A percentile compares a stretch with the other conserved stretches of the same genome.
phyloP scores from a whole-genome alignment of 2,113 vertebrate species.

The Tamias sibiricus region DNA sequence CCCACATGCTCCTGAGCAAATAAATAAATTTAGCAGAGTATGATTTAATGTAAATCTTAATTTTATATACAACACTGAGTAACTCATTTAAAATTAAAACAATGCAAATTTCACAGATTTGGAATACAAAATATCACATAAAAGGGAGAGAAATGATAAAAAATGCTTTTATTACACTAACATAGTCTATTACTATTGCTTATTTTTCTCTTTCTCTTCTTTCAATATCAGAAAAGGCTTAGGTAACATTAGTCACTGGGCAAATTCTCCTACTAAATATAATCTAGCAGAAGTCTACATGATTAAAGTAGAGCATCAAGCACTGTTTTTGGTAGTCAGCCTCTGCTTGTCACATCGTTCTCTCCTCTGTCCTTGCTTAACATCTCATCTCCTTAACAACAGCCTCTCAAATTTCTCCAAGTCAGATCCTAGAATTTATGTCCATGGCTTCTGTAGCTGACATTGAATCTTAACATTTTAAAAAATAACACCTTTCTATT shows the following conservation, averaged over 20 bases:
- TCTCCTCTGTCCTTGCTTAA: not conserved
- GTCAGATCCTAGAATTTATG: not conserved
- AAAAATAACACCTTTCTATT: slow-evolving; percentile 31
- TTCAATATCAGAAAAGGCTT: not conserved
- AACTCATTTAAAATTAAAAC: slow-evolving; percentile 36
- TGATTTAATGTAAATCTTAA: slow-evolving; percentile 12
- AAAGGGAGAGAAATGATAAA: not conserved
- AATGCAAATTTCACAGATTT: not conserved
- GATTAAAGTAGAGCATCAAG: not conserved
- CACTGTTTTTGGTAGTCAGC: not conserved
- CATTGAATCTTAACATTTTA: not conserved
- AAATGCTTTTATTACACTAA: not conserved
- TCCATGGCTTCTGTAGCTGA: not conserved
- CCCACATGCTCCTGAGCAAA: not conserved
- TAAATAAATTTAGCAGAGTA: slow-evolving; percentile 29
- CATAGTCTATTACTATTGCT: not conserved
- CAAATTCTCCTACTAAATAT: slow-evolving; percentile 18
- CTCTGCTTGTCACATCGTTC: not conserved
- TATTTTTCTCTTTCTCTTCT: not conserved
- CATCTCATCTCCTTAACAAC: not conserved
- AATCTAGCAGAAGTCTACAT: not conserved
- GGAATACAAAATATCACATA: not conserved
- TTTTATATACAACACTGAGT: not conserved
- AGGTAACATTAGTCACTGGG: not conserved
- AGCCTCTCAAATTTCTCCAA: not conserved